phyloP scores from a whole-genome alignment of 64 coral and sea anemone species.

The Acropora yongei region DNA sequence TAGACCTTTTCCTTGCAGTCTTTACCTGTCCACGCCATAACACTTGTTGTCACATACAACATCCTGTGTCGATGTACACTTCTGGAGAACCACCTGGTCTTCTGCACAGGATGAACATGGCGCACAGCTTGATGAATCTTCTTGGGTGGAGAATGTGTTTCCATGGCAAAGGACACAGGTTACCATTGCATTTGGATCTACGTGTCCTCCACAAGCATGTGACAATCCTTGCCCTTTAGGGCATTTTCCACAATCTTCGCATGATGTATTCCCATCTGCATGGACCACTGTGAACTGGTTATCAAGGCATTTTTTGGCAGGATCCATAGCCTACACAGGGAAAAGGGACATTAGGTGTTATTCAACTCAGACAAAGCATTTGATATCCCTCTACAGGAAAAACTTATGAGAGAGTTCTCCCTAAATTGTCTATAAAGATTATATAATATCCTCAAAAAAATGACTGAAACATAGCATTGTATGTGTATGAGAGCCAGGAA shows the following conservation, averaged over 20 bases:
- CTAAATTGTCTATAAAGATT: too few relatives aligned
- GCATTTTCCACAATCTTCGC: neutral
- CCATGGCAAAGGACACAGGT: slow-evolving; percentile 19
- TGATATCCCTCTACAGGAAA: too few relatives aligned
- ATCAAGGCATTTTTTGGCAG: neutral
- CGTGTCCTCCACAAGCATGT: neutral
- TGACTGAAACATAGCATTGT: too few relatives aligned
- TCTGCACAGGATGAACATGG: slow-evolving; percentile 23
- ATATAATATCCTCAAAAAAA: too few relatives aligned
- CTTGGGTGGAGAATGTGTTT: neutral
- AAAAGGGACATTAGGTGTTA: too few relatives aligned
- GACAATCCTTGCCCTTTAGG: slow-evolving; percentile 6
- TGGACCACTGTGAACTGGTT: neutral
- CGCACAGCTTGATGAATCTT: slow-evolving; percentile 39
- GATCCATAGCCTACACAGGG: neutral
- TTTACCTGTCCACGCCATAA: slow-evolving; percentile 12
- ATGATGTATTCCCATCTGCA: neutral
- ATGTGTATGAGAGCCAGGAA: too few relatives aligned
- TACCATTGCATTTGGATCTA: neutral
- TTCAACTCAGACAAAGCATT: too few relatives aligned
- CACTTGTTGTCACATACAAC: slow-evolving; percentile 26
- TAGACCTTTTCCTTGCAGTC: too few relatives aligned
- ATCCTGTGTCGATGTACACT: slow-evolving; percentile 24
- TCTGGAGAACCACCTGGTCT: slow-evolving; percentile 26
- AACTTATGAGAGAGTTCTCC: too few relatives aligned